Base-by-base conservation (phyloP, 1,140 invertebrate genomes). In the Nebria ingens region DNA sequence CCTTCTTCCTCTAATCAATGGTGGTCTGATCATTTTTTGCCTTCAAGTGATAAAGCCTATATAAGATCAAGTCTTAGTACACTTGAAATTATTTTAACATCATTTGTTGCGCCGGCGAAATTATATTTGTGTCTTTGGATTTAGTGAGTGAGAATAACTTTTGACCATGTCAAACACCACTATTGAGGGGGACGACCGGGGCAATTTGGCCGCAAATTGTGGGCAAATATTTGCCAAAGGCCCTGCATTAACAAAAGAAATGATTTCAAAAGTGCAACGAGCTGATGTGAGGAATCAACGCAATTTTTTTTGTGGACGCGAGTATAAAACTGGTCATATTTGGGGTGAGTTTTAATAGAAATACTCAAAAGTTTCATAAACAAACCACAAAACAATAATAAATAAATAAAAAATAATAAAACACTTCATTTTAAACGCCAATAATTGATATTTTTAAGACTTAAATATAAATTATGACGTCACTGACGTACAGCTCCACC, bases 221-320 rank as follows among this genome's bases (percentile, higher is more conserved):
- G 58, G 56, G 22, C 56, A 65, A 23, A 59, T 66, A 21, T 63
- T 66, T 49, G 11, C 55, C 17, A 66, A 62, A 54, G 59, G 58
- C 9, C 62, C 64, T 0, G 56, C 57, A 11, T 13, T 65, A 12
- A 65, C 64, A 2, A 62, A 57, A 38, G 61, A 64, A 17, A 63
- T 66, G 51, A 51, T 66, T n/a, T 60, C 59, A 11, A 66, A 66
- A 55, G 56, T 64, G 53, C 53, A 62, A n/a, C 29, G 54, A 15
- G 40, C 34, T 1, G 45, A 56, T 11, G 3, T 56, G n/a, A 49
- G 21, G 2, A 60, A 60, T n/a, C 15, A 50, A 15, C 57, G 59
- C 20, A 65, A 60, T 9, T 57, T 58, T 38, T 53, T 64, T 17
- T 58, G 63, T 53, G 61, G 59, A 9, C 58, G 63, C 42, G 58